A percentile compares a stretch with the other conserved stretches of the same genome.
phyloP scores from a whole-genome alignment of 2,797 vertebrate species.

The Manis crassicaudata region DNA sequence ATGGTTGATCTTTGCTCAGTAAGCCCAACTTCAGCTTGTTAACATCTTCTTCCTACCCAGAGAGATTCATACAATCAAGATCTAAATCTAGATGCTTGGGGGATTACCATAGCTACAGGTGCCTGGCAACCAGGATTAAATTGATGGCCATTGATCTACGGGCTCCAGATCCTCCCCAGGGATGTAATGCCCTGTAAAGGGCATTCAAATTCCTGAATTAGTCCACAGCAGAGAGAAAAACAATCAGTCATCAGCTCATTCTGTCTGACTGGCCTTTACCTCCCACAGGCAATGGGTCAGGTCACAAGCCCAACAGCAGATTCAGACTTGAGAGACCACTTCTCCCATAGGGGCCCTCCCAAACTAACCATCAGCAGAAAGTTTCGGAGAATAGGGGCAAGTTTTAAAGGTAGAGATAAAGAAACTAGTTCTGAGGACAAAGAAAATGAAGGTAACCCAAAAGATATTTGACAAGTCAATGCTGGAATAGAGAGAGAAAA shows the following conservation, averaged over 20 bases:
- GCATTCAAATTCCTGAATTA: background rate
- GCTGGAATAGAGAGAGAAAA: background rate
- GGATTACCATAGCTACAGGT: slow-evolving; percentile 58
- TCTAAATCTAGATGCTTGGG: slow-evolving; percentile 16
- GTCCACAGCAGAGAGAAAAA: background rate
- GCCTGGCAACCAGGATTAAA: slow-evolving; percentile 54
- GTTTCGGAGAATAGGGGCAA: background rate
- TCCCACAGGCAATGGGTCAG: background rate
- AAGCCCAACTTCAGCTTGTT: background rate
- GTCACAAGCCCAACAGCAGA: background rate
- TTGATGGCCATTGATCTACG: slow-evolving; percentile 20
- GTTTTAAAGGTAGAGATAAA: background rate
- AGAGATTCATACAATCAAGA: background rate
- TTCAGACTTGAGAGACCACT: background rate
- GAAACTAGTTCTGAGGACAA: background rate
- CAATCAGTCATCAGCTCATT: background rate
- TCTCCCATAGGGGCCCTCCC: background rate
- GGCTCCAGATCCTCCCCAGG: background rate
- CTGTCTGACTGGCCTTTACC: background rate
- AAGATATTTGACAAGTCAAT: too few species aligned
- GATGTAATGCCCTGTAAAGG: background rate
- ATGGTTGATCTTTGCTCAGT: background rate
- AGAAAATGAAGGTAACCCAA: background rate
- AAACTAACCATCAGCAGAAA: background rate
- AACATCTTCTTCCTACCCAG: background rate